Evolutionary conservation across 2,113 vertebrate genomes (phyloP).

Genomic region (Gymnarchus niloticus): DNA sequence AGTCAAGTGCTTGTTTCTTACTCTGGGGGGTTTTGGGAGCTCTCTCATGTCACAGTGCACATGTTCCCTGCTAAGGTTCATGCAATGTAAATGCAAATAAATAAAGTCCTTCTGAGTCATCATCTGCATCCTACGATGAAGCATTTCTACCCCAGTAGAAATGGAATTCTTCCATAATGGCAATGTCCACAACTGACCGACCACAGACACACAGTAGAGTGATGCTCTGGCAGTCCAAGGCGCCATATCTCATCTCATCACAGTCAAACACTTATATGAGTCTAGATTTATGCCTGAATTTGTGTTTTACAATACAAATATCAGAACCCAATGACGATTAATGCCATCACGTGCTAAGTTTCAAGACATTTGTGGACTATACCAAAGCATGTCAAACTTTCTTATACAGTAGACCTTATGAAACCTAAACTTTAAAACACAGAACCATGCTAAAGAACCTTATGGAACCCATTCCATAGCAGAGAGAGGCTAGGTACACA

Average conservation of each 20-base stretch:
- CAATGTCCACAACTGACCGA: background rate
- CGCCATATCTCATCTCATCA: background rate
- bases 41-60: background rate
- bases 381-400: no score
- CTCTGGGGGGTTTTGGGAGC: background rate
- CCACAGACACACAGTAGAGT: background rate
- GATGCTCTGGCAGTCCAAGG: background rate
- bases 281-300: no score
- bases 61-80: background rate
- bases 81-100: background rate
- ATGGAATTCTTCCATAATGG: background rate
- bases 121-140: background rate
- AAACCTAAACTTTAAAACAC: no score
- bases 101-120: background rate
- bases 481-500: background rate
- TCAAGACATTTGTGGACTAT: no score
- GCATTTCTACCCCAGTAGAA: background rate
- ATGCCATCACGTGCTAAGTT: background rate
- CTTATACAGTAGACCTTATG: no score
- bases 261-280: background rate
- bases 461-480: no score
- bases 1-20: background rate
- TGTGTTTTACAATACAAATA: no score
- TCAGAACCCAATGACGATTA: background rate
- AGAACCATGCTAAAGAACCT: background rate